Base-by-base conservation (phyloP, 2,113 vertebrate genomes). In the Myiagra hebetior region DNA sequence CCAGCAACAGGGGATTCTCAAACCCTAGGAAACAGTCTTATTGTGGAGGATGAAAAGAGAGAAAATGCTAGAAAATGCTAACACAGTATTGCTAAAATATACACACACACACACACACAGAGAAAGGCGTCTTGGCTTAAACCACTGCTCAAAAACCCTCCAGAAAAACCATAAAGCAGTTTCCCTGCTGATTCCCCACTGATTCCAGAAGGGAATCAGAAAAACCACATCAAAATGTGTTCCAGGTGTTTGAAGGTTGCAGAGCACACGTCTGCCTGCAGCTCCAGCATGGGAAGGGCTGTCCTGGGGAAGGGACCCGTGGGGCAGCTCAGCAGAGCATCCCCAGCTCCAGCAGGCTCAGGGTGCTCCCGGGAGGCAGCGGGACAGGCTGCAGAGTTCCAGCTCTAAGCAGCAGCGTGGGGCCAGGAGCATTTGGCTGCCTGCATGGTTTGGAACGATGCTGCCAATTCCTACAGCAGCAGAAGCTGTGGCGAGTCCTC, bases 61-160 rank as follows among this genome's bases (percentile, higher is more conserved):
- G 62, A 49, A 93, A 85, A 75, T 3, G 19, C 47, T 75, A 64
- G 87, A 83, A 90, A 69, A 90, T 76, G 79, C 21, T 42, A 83
- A 60, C 47, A 76, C 35, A 6, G 20, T 33, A 19, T 26, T 62
- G 37, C 76, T 81, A 56, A 49, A 22, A 86, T 47, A 63, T 33
- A 62, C 0, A 53, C 3, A 57, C 2, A 82, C 4, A 60, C 4
- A 87, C 1, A 37, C 37, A 37, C 37, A 73, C 4, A 44, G 42
- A 57, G 79, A 67, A 41, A 78, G 52, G 77, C 28, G 13, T 69
- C 74, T 83, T 60, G 53, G 59, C 28, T 84, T 49, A 62, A 87
- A 68, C 13, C 35, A 49, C 65, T 4, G 26, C 63, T 49, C 46
- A 56, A 37, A 92, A 91, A 30, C 35, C 69, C 81, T 67, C 5